Percentiles rank a stretch among this genome's conserved stretches.
phyloP scores from a whole-genome alignment of 2,113 vertebrate species.

The Fulica atra region DNA sequence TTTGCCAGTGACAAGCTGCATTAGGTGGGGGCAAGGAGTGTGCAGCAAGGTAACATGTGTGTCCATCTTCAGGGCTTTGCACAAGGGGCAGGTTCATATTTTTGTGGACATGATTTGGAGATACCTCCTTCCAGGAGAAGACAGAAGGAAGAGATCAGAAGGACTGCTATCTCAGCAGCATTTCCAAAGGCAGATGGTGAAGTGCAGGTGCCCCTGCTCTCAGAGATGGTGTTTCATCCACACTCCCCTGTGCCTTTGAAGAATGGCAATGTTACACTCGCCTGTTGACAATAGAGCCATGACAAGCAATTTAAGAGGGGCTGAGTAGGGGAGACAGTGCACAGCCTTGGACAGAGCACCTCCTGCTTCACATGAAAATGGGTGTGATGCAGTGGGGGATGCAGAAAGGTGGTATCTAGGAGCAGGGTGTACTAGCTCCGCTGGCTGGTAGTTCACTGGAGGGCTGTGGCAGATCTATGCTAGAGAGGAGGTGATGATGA shows the following conservation, averaged over 20 bases:
- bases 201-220: not conserved
- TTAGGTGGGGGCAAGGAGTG: not conserved
- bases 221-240: not conserved
- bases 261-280: not conserved
- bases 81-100: not conserved
- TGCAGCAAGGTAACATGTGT: not conserved
- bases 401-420: not conserved
- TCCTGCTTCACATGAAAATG: not conserved
- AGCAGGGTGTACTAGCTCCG: not conserved
- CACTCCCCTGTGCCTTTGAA: not conserved
- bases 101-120: not conserved
- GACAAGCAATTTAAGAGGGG: not conserved
- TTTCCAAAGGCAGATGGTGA: not conserved
- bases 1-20: not conserved
- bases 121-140: not conserved
- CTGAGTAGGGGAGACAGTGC: not conserved
- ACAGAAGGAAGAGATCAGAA: slow-evolving; percentile 10
- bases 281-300: not conserved
- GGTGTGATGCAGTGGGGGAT: not conserved
- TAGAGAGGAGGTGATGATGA: not conserved
- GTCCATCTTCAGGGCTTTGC: not conserved
- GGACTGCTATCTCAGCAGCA: slow-evolving; percentile 18
- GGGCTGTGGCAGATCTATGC: not conserved
- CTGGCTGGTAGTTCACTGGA: not conserved
- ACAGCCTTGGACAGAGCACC: not conserved